phyloP scores from a whole-genome alignment of 2,888 invertebrate species.

The Steinernema scapterisci region DNA sequence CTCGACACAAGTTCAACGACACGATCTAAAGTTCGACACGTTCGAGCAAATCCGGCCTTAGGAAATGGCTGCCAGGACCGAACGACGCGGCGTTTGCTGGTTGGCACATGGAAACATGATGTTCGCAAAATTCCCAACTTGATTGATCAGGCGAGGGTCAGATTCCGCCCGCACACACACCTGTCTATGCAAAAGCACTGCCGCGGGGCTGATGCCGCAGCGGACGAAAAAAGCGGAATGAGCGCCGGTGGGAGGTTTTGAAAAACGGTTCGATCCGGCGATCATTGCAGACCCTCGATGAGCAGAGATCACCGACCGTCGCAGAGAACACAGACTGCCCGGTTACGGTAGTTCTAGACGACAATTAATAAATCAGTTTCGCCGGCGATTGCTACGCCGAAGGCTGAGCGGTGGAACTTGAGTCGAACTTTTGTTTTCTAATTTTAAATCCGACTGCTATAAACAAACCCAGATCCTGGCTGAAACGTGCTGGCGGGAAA shows the following conservation, averaged over 20 bases:
- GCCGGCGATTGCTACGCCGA: neutral
- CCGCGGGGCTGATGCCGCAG: neutral
- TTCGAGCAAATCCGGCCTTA: too few species aligned
- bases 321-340: neutral
- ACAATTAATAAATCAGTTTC: neutral
- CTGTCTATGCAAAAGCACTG: slow-evolving; percentile 21
- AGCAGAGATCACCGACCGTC: neutral
- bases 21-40: neutral
- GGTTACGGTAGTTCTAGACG: neutral
- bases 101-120: slow-evolving; percentile 22
- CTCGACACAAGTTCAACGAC: neutral
- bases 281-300: neutral
- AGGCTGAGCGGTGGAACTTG: too few species aligned
- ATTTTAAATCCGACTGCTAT: neutral
- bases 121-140: neutral
- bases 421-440: too few species aligned
- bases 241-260: slow-evolving; percentile 11
- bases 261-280: slow-evolving; percentile 17
- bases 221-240: slow-evolving; percentile 16
- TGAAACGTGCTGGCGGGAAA: too few species aligned
- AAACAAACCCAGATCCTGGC: neutral
- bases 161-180: slow-evolving; percentile 30
- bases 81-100: neutral
- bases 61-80: too few species aligned
- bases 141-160: slow-evolving; percentile 25